Percentiles rank a stretch among this genome's conserved stretches.
These are phyloP conservation scores for Leucophora obtusa DNA, from an alignment of 2,888 invertebrate species.

Conservation along the genomic window DNA sequence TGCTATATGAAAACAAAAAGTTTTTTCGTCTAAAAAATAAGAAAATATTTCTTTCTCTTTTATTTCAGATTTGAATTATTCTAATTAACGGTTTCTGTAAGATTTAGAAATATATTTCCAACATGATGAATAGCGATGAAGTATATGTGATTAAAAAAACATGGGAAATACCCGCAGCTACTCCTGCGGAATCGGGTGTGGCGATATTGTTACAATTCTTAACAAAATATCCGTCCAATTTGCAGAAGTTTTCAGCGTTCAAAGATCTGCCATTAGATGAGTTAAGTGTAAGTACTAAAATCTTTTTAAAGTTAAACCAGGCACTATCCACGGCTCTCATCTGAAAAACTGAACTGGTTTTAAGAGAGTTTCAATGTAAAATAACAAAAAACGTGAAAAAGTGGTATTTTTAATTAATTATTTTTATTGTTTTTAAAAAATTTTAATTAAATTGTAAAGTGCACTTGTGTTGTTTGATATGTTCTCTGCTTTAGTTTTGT, in stretches of 20 bases:
- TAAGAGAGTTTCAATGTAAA: no score
- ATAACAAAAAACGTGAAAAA: neutral
- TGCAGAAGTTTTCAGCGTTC: conserved; percentile 75
- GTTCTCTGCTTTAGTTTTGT: no score
- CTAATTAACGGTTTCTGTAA: conserved; percentile 18
- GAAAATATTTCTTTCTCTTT: conserved; percentile 2
- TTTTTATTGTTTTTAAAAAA: no score
- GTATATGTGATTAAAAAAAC: conserved; percentile 76
- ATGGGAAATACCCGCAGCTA: conserved; percentile 76
- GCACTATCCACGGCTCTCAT: no score
- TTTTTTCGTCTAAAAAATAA: neutral
- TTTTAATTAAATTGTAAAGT: no score
- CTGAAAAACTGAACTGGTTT: no score
- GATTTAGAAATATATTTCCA: conserved; percentile 3
- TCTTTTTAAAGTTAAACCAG: neutral
- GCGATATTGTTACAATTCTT: conserved; percentile 75
- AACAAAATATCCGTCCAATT: conserved; percentile 76
- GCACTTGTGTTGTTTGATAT: no score
- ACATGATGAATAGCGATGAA: conserved; percentile 74
- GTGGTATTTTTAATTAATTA: no score
- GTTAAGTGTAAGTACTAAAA: conserved; percentile 71
- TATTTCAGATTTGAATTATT: conserved; percentile 16
- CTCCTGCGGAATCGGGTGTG: conserved; percentile 76
- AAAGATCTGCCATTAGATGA: conserved; percentile 73
- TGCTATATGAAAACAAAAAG: neutral